phyloP scores from a whole-genome alignment of 1,140 invertebrate species.

The Geopemphigus sp. region DNA sequence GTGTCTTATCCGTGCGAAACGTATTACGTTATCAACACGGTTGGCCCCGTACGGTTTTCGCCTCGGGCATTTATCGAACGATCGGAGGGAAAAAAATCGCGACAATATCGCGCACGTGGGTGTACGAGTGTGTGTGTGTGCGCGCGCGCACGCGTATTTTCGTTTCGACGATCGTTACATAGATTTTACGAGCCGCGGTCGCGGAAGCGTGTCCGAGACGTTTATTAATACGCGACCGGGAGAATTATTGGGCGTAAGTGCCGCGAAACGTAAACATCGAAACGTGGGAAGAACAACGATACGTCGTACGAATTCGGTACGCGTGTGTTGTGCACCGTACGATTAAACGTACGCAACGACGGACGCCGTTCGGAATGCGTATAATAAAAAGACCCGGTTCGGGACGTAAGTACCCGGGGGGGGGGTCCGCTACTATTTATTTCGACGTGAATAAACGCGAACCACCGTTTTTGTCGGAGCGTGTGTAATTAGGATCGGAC shows the following conservation, averaged over 20 bases:
- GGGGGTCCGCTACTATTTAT: slow-evolving; percentile 10
- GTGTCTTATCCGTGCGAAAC: slow-evolving; percentile 2
- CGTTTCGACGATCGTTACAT: too few species aligned
- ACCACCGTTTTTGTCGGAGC: slow-evolving; percentile 4
- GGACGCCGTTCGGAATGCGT: neutral
- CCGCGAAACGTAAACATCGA: neutral
- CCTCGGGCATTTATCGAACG: too few species aligned
- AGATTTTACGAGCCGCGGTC: neutral
- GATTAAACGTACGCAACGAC: neutral
- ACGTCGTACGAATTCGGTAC: neutral
- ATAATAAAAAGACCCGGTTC: too few species aligned
- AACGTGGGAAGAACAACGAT: neutral
- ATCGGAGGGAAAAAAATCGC: too few species aligned
- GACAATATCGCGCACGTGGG: too few species aligned
- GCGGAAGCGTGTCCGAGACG: neutral
- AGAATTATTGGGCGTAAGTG: neutral
- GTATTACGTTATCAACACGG: too few species aligned
- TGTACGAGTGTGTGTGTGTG: too few species aligned
- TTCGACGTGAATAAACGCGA: slow-evolving; percentile 29
- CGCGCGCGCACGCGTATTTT: neutral
- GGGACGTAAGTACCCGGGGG: neutral
- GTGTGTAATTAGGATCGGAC: slow-evolving; percentile 7
- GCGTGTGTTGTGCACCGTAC: too few species aligned
- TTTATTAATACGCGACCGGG: neutral
- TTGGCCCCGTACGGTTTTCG: too few species aligned